Percentiles rank a stretch among this genome's conserved stretches.
These are phyloP conservation scores for Larimichthys crocea DNA, from an alignment of 2,113 vertebrate genomes.

Conservation along the genomic window DNA sequence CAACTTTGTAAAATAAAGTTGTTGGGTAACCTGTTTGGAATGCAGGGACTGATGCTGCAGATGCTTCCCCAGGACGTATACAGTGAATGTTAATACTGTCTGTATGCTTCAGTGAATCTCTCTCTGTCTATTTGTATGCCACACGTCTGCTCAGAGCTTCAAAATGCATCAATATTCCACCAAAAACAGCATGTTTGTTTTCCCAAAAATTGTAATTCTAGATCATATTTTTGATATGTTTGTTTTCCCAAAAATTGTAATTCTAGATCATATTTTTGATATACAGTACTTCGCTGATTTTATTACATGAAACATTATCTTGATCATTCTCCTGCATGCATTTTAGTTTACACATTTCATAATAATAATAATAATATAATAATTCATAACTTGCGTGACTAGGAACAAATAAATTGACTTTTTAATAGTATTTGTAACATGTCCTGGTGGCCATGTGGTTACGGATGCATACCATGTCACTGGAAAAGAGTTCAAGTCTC, in stretches of 20 bases:
- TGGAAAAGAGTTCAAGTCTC: neutral
- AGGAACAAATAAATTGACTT: neutral
- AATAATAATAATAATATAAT: too few relatives aligned
- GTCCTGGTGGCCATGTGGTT: neutral
- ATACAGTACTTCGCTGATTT: neutral
- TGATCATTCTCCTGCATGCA: neutral
- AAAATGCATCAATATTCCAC: slow-evolving; percentile 44
- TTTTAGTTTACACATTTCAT: neutral
- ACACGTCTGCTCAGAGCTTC: slow-evolving; percentile 3
- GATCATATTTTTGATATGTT: neutral
- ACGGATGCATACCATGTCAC: neutral
- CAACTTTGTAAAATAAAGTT: slow-evolving; percentile 31
- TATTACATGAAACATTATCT: too few relatives aligned
- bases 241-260: neutral
- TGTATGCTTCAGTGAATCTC: slow-evolving; percentile 20
- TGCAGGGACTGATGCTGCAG: slow-evolving; percentile 23
- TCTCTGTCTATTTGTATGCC: slow-evolving; percentile 44
- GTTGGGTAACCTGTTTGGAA: slow-evolving; percentile 37
- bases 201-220: neutral
- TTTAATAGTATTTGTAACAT: neutral
- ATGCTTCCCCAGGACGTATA: slow-evolving; percentile 35
- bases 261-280: neutral
- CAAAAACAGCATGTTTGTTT: slow-evolving; percentile 7
- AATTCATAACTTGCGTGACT: neutral
- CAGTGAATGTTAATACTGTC: slow-evolving; percentile 54